Evolutionary conservation across 1,140 invertebrate species (phyloP).

Genomic region (Micrasema longulum): DNA sequence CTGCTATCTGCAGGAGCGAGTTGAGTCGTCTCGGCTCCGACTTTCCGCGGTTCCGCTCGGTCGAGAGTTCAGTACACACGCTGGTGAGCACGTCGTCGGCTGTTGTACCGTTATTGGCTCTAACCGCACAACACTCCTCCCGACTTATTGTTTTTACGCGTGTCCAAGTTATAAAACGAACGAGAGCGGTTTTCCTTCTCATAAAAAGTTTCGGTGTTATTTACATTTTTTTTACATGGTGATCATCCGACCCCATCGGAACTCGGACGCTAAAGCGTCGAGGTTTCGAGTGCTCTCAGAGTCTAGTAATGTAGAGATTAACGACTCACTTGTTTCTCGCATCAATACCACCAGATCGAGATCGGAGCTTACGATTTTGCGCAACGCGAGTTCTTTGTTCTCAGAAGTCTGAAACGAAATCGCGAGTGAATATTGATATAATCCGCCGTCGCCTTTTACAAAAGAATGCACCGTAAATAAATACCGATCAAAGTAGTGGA

Average conservation of each 20-base stretch:
- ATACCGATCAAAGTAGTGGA: background rate
- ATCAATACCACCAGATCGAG: background rate
- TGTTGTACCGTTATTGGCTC: slow-evolving; percentile 32
- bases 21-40: background rate
- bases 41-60: slow-evolving; percentile 26
- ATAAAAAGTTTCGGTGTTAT: slow-evolving; percentile 19
- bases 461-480: background rate
- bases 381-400: slow-evolving; percentile 12
- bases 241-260: background rate
- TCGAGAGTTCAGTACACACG: slow-evolving; percentile 30
- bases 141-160: slow-evolving; percentile 25
- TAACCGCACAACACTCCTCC: slow-evolving; percentile 19
- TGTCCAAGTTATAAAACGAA: background rate
- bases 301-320: slow-evolving; percentile 24
- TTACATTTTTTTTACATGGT: background rate
- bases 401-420: too few relatives aligned
- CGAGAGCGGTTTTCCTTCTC: background rate
- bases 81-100: slow-evolving; percentile 4
- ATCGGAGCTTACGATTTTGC: slow-evolving; percentile 8
- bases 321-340: slow-evolving; percentile 8
- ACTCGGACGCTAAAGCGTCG: background rate
- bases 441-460: background rate
- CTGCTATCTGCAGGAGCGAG: background rate
- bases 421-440: too few relatives aligned
- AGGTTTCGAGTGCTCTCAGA: slow-evolving; percentile 5